Base-by-base conservation (phyloP, 2,888 invertebrate species). In the Pedicia rivosa region DNA sequence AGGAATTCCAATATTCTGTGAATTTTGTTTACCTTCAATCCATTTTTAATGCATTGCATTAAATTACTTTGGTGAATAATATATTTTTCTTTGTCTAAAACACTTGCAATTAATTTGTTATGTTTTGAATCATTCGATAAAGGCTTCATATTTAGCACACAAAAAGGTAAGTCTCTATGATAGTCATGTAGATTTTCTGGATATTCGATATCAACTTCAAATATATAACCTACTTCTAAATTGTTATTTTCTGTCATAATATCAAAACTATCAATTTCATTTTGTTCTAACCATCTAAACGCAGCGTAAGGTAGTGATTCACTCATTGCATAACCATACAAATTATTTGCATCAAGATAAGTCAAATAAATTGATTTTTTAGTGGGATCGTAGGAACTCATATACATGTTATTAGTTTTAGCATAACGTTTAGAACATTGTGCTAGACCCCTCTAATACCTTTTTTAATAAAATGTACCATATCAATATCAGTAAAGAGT, bases 31-130 rank as follows among this genome's bases (percentile, higher is more conserved):
- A 37, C 20, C 22, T 34, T 27, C 28, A 42, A 31, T 8, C 40
- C 42, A 33, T 42, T 9, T 30, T 32, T n/a, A 9, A 42, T 17
- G 32, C 28, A 30, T 35, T 39, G 40, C 27, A 37, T 31, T 20
- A 59, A 44, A 35, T 49, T 52, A 14, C 45, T 30, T 42, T 56
- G 54, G 42, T 56, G 52, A 10, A 55, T 44, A 2, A 55, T 42
- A 41, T 57, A 55, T 24, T 42, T 44, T 15, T 37, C 14, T 34
- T 53, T 54, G 12, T 42, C 25, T 8, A 40, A 28, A 2, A 51
- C 30, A 16, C 47, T 51, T 7, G 48, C 42, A 20, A 52, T 24
- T 4, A 52, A 41, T 42, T 51, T 53, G 6, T 40, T 24, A n/a
- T 40, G 16, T 34, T 38, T 43, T 2, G 41, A 25, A n/a, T 31